phyloP scores from a whole-genome alignment of 2,888 invertebrate species.

The Lycophotia porphyrea region DNA sequence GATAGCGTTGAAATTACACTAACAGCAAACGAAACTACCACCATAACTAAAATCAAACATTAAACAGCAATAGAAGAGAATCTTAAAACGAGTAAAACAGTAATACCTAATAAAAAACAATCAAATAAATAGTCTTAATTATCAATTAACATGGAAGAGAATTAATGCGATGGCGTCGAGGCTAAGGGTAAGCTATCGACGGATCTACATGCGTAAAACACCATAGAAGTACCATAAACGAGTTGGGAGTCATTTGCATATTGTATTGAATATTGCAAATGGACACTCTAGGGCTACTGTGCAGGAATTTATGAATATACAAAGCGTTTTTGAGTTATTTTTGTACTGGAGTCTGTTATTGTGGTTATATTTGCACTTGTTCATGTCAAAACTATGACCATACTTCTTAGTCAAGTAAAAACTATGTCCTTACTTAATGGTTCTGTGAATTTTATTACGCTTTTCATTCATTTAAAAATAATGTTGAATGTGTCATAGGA shows the following conservation, averaged over 20 bases:
- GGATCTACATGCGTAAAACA: slow-evolving; percentile 74
- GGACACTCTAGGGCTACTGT: slow-evolving; percentile 63
- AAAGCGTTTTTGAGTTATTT: slow-evolving; percentile 52
- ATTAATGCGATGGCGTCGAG: slow-evolving; percentile 45
- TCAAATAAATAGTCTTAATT: slow-evolving; percentile 67
- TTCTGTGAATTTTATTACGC: slow-evolving; percentile 6
- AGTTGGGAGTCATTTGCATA: slow-evolving; percentile 65
- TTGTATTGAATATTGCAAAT: slow-evolving; percentile 68
- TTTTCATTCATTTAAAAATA: slow-evolving; percentile 12
- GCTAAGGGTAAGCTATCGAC: slow-evolving; percentile 62
- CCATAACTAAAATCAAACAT: slow-evolving; percentile 20
- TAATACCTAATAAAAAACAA: slow-evolving; percentile 52
- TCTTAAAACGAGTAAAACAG: slow-evolving; percentile 42
- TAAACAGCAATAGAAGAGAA: slow-evolving; percentile 21
- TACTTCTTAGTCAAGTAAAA: not conserved
- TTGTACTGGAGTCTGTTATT: slow-evolving; percentile 2
- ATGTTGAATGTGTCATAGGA: slow-evolving; percentile 32
- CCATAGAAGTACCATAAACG: slow-evolving; percentile 63
- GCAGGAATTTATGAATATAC: slow-evolving; percentile 59
- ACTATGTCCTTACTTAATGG: not conserved
- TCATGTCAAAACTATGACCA: not conserved
- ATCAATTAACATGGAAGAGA: slow-evolving; percentile 63
- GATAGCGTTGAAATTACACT: slow-evolving; percentile 20
- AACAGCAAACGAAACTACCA: slow-evolving; percentile 6
- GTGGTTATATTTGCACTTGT: slow-evolving; percentile 6